phyloP scores from a whole-genome alignment of 2,797 vertebrate species.

The Cheirogaleus major region DNA sequence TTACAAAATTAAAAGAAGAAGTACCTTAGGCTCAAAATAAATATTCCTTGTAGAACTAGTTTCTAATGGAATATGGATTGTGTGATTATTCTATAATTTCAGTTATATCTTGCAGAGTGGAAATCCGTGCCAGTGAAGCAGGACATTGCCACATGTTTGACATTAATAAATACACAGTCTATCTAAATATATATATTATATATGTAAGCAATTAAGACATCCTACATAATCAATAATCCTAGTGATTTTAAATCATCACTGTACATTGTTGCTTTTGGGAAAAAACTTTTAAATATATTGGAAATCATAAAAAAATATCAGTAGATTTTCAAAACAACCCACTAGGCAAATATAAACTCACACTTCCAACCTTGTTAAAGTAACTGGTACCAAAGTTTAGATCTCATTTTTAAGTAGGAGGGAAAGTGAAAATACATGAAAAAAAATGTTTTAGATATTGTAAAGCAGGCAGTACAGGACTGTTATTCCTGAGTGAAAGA shows the following conservation, averaged over 20 bases:
- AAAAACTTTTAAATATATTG: neutral
- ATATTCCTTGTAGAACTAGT: neutral
- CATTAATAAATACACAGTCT: neutral
- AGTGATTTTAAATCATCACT: neutral
- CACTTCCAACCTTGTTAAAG: neutral
- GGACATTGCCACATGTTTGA: neutral
- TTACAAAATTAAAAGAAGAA: slow-evolving; percentile 20
- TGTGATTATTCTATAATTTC: neutral
- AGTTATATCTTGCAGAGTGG: neutral
- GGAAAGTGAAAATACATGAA: neutral
- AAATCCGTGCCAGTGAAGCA: neutral
- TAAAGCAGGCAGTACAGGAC: neutral
- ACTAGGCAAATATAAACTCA: neutral
- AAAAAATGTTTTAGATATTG: neutral
- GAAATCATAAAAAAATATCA: neutral
- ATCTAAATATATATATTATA: neutral
- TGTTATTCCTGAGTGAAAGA: neutral
- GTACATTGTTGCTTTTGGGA: neutral
- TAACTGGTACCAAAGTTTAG: neutral
- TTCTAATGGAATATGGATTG: neutral
- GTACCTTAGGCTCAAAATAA: slow-evolving; percentile 33
- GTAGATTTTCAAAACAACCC: neutral
- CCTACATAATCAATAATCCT: neutral
- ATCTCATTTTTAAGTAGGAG: neutral
- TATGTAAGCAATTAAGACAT: neutral